Conservation (phyloP, 2,113 vertebrate genomes). For the Oenanthe melanoleuca region DNA sequence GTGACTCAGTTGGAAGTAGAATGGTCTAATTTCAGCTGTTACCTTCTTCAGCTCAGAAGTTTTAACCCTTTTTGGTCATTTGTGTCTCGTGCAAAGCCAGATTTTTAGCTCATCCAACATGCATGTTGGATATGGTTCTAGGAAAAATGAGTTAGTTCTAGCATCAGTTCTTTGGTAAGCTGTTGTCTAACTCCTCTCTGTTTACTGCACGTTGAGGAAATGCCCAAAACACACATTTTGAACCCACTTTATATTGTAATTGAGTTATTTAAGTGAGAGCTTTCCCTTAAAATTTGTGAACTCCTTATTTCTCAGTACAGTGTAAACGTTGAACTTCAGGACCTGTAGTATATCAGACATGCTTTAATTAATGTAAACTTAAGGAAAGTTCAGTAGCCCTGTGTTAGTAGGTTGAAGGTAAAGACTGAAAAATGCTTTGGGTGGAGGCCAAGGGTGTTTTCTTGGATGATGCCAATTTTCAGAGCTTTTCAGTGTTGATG, state of each 20-base stretch:
- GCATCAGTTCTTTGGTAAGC: neutral
- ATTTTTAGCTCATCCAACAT: neutral
- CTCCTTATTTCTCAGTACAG: neutral
- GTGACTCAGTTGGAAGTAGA: neutral
- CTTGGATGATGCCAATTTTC: neutral
- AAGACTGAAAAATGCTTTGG: neutral
- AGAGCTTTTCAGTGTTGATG: neutral
- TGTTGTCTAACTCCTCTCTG: neutral
- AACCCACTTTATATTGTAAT: neutral
- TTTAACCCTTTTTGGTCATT: neutral
- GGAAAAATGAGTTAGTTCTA: neutral
- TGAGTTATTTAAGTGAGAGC: fast-evolving
- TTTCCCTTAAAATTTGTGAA: neutral
- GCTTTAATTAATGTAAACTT: neutral
- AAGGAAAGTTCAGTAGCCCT: neutral
- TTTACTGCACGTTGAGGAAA: neutral
- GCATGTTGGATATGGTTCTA: neutral
- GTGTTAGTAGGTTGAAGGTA: neutral
- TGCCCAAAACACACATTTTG: neutral
- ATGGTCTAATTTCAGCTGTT: neutral
- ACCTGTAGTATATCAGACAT: neutral
- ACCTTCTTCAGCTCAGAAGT: neutral
- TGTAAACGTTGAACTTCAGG: neutral
- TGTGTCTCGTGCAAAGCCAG: neutral
- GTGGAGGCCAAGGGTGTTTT: neutral